phyloP scores from a whole-genome alignment of 2,888 invertebrate species.

The Elysia crispata region DNA sequence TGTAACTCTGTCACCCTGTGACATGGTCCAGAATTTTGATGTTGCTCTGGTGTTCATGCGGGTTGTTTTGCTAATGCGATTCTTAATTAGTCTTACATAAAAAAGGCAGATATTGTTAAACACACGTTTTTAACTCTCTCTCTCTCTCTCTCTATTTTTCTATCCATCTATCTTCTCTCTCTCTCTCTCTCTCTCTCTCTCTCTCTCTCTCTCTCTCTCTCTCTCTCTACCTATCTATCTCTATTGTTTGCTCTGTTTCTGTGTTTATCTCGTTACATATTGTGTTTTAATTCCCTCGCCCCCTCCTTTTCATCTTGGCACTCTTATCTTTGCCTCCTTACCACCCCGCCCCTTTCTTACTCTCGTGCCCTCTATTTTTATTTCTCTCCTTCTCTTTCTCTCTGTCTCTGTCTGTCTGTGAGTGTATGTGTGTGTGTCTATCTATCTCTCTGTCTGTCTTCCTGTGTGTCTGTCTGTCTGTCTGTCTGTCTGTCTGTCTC shows the following conservation, averaged over 20 bases:
- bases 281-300: no score
- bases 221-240: conserved; percentile 7
- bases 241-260: neutral
- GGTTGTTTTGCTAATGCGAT: no score
- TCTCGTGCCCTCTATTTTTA: conserved; percentile 17
- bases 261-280: neutral
- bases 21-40: no score
- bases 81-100: no score
- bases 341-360: no score
- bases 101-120: no score
- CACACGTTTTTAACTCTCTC: no score
- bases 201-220: neutral
- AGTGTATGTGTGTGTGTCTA: neutral
- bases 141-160: neutral
- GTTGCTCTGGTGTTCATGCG: neutral
- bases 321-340: no score
- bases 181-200: neutral
- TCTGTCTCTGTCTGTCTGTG: neutral
- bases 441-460: neutral
- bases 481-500: neutral
- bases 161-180: neutral
- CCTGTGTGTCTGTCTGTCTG: neutral
- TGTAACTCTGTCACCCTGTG: no score
- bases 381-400: neutral
- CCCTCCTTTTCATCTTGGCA: no score